Evolutionary conservation across 2,888 invertebrate genomes (phyloP).

Genomic region (Mythimna lalbum): DNA sequence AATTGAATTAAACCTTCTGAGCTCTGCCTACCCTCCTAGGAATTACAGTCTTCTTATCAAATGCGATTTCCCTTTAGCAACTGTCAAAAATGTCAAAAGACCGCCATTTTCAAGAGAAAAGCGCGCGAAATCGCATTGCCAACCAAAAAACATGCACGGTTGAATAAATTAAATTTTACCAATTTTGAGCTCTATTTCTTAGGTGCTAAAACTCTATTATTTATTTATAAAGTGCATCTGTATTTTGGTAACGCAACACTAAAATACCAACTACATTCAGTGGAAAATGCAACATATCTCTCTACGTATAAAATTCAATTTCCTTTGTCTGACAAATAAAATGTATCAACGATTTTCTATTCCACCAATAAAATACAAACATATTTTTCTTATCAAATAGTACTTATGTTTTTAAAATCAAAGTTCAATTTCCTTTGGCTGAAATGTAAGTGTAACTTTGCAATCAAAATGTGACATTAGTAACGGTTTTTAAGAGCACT

Average conservation of each 20-base stretch:
- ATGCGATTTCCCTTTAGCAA: constrained; percentile 47
- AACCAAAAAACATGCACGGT: neutral
- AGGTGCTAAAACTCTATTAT: accelerated
- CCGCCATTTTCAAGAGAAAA: constrained; percentile 72
- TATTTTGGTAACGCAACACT: neutral
- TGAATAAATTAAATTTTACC: neutral
- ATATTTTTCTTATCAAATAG: neutral
- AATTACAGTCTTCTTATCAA: constrained; percentile 57
- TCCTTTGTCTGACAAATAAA: neutral
- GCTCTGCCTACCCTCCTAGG: neutral
- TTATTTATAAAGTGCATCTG: neutral
- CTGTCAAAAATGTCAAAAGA: constrained; percentile 79
- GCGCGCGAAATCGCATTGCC: constrained; percentile 68
- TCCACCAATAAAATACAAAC: constrained; percentile 10
- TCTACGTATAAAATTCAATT: accelerated
- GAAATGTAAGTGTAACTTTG: constrained; percentile 22
- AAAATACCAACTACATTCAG: neutral
- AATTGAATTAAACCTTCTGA: constrained; percentile 16
- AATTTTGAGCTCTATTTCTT: constrained; percentile 8
- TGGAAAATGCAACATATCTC: neutral
- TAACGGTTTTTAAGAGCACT: constrained; percentile 79
- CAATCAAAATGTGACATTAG: constrained; percentile 65
- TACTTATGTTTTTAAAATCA: accelerated
- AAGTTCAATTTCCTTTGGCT: constrained; percentile 51
- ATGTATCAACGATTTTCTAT: constrained; percentile 9